A percentile compares a stretch with the other conserved stretches of the same genome.
These are phyloP conservation scores for Dicyrtoma fusca DNA, from an alignment of 2,888 invertebrate genomes.

Conservation along the genomic window DNA sequence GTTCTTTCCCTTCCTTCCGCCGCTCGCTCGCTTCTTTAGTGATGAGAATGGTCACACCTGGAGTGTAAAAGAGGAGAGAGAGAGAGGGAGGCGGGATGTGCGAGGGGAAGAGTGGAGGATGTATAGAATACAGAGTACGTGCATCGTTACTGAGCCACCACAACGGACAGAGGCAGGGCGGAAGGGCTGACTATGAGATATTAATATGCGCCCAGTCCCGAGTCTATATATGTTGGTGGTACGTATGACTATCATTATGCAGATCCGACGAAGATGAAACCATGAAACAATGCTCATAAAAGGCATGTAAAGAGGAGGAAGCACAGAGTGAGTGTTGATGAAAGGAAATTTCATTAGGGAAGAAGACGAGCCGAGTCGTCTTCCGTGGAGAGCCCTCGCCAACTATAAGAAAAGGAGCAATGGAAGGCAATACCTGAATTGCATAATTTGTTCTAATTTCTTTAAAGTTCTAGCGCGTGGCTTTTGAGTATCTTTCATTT, in stretches of 20 bases:
- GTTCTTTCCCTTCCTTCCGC: background rate
- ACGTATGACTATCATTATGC: slow-evolving; percentile 50
- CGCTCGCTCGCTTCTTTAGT: background rate
- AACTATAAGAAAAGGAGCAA: slow-evolving; percentile 42
- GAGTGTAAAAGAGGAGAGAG: slow-evolving; percentile 29
- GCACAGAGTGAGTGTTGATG: slow-evolving; percentile 52
- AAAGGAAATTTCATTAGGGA: slow-evolving; percentile 54
- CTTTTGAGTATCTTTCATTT: slow-evolving; percentile 56
- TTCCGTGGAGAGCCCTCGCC: slow-evolving; percentile 6
- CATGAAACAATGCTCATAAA: slow-evolving; percentile 57
- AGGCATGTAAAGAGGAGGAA: slow-evolving; percentile 46
- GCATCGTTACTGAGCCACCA: no score
- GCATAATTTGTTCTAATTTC: slow-evolving; percentile 58
- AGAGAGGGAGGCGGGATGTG: background rate
- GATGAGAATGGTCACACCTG: slow-evolving; percentile 48
- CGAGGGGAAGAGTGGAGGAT: background rate
- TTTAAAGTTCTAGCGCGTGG: slow-evolving; percentile 56
- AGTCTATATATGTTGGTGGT: slow-evolving; percentile 17
- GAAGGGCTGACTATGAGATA: slow-evolving; percentile 23
- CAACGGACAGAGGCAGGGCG: slow-evolving; percentile 15
- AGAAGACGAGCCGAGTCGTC: slow-evolving; percentile 18
- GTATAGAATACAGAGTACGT: background rate
- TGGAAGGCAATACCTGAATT: slow-evolving; percentile 57
- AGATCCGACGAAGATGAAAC: slow-evolving; percentile 53
- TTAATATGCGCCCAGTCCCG: slow-evolving; percentile 7